A percentile compares a stretch with the other conserved stretches of the same genome.
These are phyloP conservation scores for Amphipoea oculea DNA, from an alignment of 2,888 invertebrate species.

Conservation along the genomic window DNA sequence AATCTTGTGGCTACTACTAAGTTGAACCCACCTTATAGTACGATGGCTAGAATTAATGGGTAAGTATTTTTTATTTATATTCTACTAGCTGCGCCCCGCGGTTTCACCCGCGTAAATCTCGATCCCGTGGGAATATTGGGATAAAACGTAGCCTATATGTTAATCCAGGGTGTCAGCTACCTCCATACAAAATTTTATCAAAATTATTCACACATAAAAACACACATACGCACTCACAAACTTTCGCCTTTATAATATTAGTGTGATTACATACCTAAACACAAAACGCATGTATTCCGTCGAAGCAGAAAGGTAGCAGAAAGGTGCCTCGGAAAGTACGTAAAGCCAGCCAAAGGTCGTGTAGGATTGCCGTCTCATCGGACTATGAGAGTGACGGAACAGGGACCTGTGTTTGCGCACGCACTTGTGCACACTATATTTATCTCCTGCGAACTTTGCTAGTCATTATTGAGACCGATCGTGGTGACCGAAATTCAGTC, in stretches of 20 bases:
- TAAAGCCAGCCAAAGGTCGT: neutral
- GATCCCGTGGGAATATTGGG: too few species aligned
- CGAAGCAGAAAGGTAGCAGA: too few species aligned
- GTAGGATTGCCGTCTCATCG: neutral
- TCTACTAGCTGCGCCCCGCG: neutral
- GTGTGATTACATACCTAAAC: too few species aligned
- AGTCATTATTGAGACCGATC: neutral
- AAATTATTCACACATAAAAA: too few species aligned
- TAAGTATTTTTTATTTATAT: constrained; percentile 68
- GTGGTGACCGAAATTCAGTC: neutral
- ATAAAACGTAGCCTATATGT: too few species aligned
- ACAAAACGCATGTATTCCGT: too few species aligned
- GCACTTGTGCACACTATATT: neutral
- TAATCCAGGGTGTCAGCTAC: too few species aligned
- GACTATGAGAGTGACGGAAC: neutral
- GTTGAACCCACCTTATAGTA: constrained; percentile 88
- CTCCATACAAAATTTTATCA: too few species aligned
- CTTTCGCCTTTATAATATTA: too few species aligned
- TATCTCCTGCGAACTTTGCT: neutral
- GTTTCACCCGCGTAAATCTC: too few species aligned
- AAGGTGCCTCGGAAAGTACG: too few species aligned
- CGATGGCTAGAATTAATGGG: constrained; percentile 91
- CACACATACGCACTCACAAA: too few species aligned
- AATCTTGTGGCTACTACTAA: constrained; percentile 89
- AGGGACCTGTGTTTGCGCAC: neutral